These are phyloP conservation scores for Megastigmus dorsalis DNA, from an alignment of 2,888 invertebrate genomes.

Conservation along the genomic window DNA sequence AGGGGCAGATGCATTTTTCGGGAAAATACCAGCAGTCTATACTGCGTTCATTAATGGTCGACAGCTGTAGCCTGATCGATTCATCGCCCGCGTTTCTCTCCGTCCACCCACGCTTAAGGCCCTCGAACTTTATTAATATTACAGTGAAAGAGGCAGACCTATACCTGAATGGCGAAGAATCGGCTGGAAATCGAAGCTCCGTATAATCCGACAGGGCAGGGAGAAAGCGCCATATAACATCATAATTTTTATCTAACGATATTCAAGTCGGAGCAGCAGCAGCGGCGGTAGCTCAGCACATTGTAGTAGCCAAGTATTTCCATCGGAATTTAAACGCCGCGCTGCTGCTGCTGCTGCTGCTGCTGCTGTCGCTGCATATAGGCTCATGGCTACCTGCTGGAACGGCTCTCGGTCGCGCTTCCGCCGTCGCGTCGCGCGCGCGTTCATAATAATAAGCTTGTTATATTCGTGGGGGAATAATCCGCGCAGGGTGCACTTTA, in stretches of 20 bases:
- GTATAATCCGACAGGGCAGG: constrained; percentile 12
- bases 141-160: background rate
- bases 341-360: background rate
- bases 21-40: no score
- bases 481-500: constrained; percentile 40
- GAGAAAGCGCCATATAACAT: constrained; percentile 4
- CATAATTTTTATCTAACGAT: constrained; percentile 25
- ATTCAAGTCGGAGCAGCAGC: background rate
- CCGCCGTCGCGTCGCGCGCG: constrained; percentile 7
- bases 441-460: constrained; percentile 44
- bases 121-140: constrained; percentile 19
- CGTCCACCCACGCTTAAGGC: background rate
- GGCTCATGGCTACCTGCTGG: no score
- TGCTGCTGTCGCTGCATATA: background rate
- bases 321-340: constrained; percentile 36
- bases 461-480: constrained; percentile 53
- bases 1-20: no score
- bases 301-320: constrained; percentile 38
- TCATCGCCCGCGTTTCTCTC: no score
- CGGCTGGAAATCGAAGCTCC: constrained; percentile 11
- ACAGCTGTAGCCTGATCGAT: no score
- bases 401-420: no score
- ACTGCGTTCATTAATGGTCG: no score
- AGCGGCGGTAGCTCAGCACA: no score
- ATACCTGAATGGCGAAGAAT: no score